phyloP scores from a whole-genome alignment of 2,888 invertebrate species.

The Diadegma fenestrale region DNA sequence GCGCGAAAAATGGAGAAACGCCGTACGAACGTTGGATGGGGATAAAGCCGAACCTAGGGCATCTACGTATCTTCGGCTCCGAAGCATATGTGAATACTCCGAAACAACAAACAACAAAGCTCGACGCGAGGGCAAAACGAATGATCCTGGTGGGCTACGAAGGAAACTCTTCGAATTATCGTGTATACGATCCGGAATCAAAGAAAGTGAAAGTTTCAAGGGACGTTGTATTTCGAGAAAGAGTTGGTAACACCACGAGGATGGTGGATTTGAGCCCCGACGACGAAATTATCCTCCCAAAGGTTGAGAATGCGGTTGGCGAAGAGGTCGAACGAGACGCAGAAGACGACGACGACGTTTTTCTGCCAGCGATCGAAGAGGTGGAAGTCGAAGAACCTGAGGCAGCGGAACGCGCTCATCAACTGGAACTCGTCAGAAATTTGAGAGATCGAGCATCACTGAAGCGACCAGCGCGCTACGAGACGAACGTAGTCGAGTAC shows the following conservation, averaged over 20 bases:
- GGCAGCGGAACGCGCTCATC: background rate
- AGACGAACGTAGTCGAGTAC: background rate
- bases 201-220: conserved; percentile 9
- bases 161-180: conserved; percentile 11
- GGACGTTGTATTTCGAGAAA: conserved; percentile 9
- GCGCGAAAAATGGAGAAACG: background rate
- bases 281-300: background rate
- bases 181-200: conserved; percentile 9
- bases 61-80: background rate
- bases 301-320: background rate
- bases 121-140: conserved; percentile 6
- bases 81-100: background rate
- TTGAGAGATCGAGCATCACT: background rate
- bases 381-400: too few species aligned
- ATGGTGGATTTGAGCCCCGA: background rate
- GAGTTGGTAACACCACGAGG: background rate
- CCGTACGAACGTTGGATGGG: background rate
- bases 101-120: background rate
- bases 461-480: background rate
- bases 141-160: conserved; percentile 1
- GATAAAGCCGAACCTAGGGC: background rate
- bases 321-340: background rate
- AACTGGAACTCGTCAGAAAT: background rate
- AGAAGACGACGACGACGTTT: too few species aligned
- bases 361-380: too few species aligned